Percentiles rank a stretch among this genome's conserved stretches.
Conservation (phyloP, 2,797 vertebrate genomes). For the Garrulus glandarius region DNA sequence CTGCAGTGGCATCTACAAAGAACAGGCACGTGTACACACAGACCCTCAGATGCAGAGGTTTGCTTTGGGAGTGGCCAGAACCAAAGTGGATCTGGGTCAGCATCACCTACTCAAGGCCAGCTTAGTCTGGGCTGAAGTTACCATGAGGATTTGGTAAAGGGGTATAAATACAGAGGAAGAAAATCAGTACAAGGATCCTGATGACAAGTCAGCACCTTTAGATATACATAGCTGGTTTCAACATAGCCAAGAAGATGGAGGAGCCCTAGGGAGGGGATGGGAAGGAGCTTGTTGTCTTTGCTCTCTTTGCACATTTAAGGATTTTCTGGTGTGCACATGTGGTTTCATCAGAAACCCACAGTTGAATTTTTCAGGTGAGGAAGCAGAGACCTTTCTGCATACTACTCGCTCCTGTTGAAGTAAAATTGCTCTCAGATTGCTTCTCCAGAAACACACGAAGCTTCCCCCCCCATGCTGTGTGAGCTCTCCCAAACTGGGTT, state of each 20-base stretch:
- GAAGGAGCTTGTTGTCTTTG: neutral
- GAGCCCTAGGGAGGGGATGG: neutral
- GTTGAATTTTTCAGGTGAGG: neutral
- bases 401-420: neutral
- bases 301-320: neutral
- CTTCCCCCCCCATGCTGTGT: neutral
- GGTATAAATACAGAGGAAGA: neutral
- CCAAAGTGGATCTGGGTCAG: neutral
- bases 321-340: neutral
- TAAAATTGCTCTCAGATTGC: neutral
- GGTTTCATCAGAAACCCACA: neutral
- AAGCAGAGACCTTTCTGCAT: neutral
- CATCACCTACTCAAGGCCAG: neutral
- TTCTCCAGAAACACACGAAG: neutral
- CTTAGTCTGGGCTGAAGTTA: neutral
- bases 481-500: neutral
- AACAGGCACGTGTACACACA: accelerated
- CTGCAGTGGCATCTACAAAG: neutral
- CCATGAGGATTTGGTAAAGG: neutral
- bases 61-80: neutral
- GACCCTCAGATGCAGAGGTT: neutral
- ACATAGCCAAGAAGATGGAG: neutral
- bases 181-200: neutral
- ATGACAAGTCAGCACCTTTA: neutral
- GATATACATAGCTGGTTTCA: neutral